A percentile compares a stretch with the other conserved stretches of the same genome.
phyloP scores from a whole-genome alignment of 1,140 invertebrate species.

The Yoshiicerus persimilis region DNA sequence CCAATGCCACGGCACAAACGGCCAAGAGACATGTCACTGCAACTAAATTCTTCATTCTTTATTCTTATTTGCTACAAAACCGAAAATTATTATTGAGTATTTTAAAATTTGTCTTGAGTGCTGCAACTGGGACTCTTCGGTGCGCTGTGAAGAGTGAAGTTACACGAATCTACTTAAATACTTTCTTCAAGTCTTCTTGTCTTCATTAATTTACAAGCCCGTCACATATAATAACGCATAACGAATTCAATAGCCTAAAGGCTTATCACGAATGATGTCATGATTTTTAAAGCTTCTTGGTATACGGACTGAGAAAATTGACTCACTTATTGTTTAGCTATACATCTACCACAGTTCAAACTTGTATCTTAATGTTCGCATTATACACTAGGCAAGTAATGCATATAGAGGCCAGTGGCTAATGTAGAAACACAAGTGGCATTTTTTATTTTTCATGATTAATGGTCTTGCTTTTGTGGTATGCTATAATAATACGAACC shows the following conservation, averaged over 20 bases:
- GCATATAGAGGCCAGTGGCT: neutral
- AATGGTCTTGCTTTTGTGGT: neutral
- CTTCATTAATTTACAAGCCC: neutral
- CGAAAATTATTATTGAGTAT: neutral
- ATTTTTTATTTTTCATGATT: neutral
- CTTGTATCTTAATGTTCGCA: neutral
- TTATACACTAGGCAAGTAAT: neutral
- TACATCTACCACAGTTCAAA: too few species aligned
- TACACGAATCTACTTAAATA: neutral
- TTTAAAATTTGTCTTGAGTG: neutral
- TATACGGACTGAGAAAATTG: neutral
- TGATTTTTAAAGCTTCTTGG: neutral
- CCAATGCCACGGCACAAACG: neutral
- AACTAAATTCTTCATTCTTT: conserved; percentile 10
- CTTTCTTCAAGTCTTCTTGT: neutral
- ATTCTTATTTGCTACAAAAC: neutral
- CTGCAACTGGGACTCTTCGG: neutral
- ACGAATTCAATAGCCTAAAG: neutral
- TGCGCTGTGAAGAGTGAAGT: neutral
- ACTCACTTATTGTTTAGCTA: neutral
- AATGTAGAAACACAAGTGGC: neutral
- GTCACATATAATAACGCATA: neutral
- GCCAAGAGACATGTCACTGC: neutral
- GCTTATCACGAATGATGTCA: neutral
- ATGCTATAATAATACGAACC: neutral